phyloP scores from a whole-genome alignment of 2,888 invertebrate species.

The Cabera pusaria region DNA sequence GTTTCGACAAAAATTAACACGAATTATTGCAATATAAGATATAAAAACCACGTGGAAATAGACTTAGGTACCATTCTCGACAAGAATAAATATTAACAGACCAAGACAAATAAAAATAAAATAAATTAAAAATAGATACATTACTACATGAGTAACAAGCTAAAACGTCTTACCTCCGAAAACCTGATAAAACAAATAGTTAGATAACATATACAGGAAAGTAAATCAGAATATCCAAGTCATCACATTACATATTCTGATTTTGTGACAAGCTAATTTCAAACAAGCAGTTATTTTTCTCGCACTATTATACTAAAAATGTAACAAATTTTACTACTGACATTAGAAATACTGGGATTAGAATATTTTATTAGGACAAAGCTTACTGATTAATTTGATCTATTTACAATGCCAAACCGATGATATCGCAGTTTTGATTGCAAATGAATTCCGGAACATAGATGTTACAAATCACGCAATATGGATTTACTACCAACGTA shows the following conservation, averaged over 20 bases:
- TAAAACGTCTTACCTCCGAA: slow-evolving; percentile 72
- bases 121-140: slow-evolving; percentile 48
- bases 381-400: neutral
- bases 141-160: slow-evolving; percentile 61
- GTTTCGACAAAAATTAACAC: no score
- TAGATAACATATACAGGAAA: slow-evolving; percentile 24
- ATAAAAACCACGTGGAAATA: no score
- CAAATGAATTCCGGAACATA: no score
- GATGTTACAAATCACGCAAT: no score
- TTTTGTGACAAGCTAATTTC: slow-evolving; percentile 32
- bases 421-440: neutral
- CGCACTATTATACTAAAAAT: no score
- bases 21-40: no score
- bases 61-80: slow-evolving; percentile 4
- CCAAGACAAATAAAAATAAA: slow-evolving; percentile 41
- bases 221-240: slow-evolving; percentile 26
- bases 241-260: slow-evolving; percentile 27
- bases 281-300: slow-evolving; percentile 28
- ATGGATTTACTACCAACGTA: no score
- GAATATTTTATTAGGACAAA: no score
- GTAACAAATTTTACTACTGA: no score
- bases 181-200: slow-evolving; percentile 71
- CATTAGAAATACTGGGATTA: no score
- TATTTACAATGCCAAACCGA: slow-evolving; percentile 5
- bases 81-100: slow-evolving; percentile 20